Base-by-base conservation (phyloP, 2,113 vertebrate species). In the Rhinopithecus roxellana region DNA sequence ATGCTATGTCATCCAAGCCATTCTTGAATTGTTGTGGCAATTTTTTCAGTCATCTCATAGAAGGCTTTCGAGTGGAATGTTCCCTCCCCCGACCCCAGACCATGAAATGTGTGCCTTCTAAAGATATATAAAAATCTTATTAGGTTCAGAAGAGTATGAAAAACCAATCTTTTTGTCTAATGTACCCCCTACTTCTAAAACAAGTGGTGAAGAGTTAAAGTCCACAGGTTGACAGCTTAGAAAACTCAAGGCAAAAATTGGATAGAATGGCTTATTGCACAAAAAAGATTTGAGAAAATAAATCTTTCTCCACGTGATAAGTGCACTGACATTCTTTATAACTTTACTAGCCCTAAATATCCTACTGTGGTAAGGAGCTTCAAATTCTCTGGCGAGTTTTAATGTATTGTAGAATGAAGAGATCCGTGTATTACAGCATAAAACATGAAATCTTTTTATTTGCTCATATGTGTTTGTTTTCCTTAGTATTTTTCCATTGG, bases 401-500 rank as follows among this genome's bases (percentile, higher is more conserved):
- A 75, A 43, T 95, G 43, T 40, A 77, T 22, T 82, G 23, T 45
- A 82, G 38, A 85, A 92, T 40, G 35, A 22, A 90, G 20, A 84
- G 9, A 91, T 94, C 85, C 11, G 77, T 35, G 35, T 70, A 67
- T 22, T 74, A 96, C 32, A 88, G 38, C 52, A 23, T 22, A 57
- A 93, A 89, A 75, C 2, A 25, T 55, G 38, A 70, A 86, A 87
- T 88, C 38, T 92, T 97, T 94, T 61, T 90, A 85, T 93, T 97
- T 96, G 74, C 74, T 94, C 91, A 45, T 74, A 52, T 22, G 9
- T 97, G 30, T 94, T 96, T 85, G 52, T 78, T 97, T 97, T 92
- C 64, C 72, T 89, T 95, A 38, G 7, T 52, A 83, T 81, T 92
- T 97, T 75, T 85, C 57, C 43, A 40, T 40, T 77, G 70, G 52